Evolutionary conservation across 2,797 vertebrate genomes (phyloP).

Genomic region (Nasua narica): DNA sequence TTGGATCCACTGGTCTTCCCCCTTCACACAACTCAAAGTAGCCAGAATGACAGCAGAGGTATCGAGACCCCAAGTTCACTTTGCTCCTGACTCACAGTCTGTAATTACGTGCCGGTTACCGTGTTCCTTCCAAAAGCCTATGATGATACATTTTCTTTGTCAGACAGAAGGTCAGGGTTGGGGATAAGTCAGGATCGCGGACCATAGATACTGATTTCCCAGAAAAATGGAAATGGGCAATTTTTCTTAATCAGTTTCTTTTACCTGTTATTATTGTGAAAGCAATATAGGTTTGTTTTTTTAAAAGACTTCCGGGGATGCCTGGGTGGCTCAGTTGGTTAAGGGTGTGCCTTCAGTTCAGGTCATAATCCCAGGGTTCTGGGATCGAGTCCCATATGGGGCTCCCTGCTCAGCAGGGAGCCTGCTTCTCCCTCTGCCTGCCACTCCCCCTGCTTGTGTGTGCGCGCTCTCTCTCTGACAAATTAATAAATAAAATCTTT

Average conservation of each 20-base stretch:
- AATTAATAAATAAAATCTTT: neutral
- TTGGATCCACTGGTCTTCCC: slow-evolving; percentile 22
- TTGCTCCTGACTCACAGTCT: neutral
- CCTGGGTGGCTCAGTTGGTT: neutral
- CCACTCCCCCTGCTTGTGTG: neutral
- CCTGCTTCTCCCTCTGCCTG: neutral
- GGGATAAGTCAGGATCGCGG: neutral
- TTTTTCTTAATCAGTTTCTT: neutral
- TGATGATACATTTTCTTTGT: neutral
- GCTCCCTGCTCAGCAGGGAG: neutral
- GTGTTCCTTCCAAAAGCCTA: neutral
- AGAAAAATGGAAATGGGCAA: neutral
- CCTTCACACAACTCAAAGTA: slow-evolving; percentile 13
- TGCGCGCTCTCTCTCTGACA: neutral
- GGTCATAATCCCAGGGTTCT: neutral
- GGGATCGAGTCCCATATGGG: neutral
- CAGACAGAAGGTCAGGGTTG: neutral
- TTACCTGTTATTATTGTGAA: neutral
- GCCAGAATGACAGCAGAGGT: slow-evolving; percentile 1
- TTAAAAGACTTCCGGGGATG: neutral
- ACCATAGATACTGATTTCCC: neutral
- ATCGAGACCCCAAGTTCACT: neutral
- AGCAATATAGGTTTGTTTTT: neutral
- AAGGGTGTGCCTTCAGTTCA: neutral
- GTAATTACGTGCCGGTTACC: neutral